These are phyloP conservation scores for Sturmia bella DNA, from an alignment of 2,888 invertebrate genomes.

Conservation along the genomic window DNA sequence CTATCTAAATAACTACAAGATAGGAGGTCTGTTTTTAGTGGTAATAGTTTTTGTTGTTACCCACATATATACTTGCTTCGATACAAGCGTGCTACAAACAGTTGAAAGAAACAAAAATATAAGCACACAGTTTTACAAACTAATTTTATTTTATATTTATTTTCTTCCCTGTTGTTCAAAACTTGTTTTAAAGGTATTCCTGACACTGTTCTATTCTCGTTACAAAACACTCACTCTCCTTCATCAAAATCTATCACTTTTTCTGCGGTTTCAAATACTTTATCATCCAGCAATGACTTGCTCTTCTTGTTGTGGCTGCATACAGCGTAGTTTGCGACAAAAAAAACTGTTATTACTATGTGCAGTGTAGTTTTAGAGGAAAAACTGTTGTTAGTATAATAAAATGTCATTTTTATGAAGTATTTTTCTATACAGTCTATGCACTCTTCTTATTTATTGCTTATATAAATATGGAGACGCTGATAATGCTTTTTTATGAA, in stretches of 20 bases:
- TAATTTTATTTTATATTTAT: no score
- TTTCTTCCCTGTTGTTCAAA: no score
- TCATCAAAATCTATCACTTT: constrained; percentile 39
- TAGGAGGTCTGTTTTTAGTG: constrained; percentile 16
- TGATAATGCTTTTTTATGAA: constrained; percentile 50
- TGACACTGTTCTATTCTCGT: not conserved
- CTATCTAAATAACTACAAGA: constrained; percentile 3
- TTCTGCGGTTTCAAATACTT: constrained; percentile 40
- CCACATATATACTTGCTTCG: constrained; percentile 1
- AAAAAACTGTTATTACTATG: constrained; percentile 36
- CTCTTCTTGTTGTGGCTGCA: constrained; percentile 9
- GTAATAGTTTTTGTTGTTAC: constrained; percentile 37
- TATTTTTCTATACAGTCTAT: constrained; percentile 48
- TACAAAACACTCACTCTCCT: not conserved
- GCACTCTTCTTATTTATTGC: constrained; percentile 51
- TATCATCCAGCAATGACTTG: constrained; percentile 34
- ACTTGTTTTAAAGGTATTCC: not conserved
- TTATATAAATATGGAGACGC: constrained; percentile 35
- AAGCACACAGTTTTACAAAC: not conserved
- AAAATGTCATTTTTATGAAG: constrained; percentile 71
- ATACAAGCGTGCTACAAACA: not conserved
- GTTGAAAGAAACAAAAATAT: not conserved
- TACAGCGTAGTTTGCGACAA: constrained; percentile 13
- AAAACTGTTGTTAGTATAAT: constrained; percentile 42
- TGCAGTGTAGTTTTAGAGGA: constrained; percentile 16